phyloP scores from a whole-genome alignment of 2,113 vertebrate genomes.

The Lamprotornis superbus region DNA sequence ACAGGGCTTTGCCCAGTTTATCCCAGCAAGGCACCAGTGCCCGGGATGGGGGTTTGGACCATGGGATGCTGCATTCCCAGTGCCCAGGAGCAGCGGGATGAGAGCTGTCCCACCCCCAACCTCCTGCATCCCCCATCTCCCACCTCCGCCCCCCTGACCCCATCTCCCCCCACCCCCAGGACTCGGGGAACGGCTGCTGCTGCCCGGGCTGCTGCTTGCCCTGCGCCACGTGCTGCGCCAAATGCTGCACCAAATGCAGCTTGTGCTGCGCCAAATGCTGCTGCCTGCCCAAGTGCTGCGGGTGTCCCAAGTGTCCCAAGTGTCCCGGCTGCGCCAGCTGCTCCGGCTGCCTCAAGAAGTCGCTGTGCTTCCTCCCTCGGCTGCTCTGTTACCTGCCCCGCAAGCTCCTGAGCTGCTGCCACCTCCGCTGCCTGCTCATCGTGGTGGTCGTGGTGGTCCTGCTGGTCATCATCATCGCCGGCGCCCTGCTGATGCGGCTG shows the following conservation, averaged over 20 bases:
- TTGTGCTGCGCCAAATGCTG: not conserved
- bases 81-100: fast-evolving
- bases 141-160: not conserved
- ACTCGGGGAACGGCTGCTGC: not conserved
- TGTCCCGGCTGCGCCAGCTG: not conserved
- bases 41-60: fast-evolving
- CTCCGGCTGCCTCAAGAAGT: not conserved
- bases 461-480: constrained; percentile 1
- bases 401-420: constrained; percentile 27
- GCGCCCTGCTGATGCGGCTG: constrained; percentile 16
- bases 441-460: not conserved
- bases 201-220: not conserved
- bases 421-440: constrained; percentile 33
- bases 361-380: not conserved
- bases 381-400: constrained; percentile 52
- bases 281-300: constrained; percentile 11
- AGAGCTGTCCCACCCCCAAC: not conserved
- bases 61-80: fast-evolving
- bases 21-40: not conserved
- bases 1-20: not conserved
- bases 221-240: not conserved
- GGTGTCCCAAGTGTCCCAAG: not conserved
- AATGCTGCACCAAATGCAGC: constrained; percentile 19
- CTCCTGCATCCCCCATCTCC: not conserved
- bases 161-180: fast-evolving